A percentile compares a stretch with the other conserved stretches of the same genome.
phyloP scores from a whole-genome alignment of 1,140 invertebrate species.

The Drosophila nannoptera region DNA sequence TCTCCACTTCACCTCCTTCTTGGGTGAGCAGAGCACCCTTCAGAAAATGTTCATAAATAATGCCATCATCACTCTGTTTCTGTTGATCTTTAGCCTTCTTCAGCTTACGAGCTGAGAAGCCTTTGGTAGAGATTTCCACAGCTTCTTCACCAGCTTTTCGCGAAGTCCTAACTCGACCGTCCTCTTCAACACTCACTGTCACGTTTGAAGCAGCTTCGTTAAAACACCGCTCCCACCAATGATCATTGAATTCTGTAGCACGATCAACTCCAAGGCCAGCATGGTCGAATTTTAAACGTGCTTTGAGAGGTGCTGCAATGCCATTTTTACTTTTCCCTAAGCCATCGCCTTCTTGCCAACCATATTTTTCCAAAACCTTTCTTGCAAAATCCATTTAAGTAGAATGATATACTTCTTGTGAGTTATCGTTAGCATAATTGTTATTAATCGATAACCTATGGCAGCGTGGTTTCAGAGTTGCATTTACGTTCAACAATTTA shows the following conservation, averaged over 20 bases:
- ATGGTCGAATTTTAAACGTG: conserved; percentile 88
- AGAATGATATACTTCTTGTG: conserved; percentile 7
- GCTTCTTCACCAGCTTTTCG: conserved; percentile 77
- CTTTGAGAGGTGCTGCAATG: conserved; percentile 86
- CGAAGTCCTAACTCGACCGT: conserved; percentile 69
- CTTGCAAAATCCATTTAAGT: conserved; percentile 82
- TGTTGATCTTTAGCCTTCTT: conserved; percentile 77
- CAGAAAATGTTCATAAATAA: conserved; percentile 81
- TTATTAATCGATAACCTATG: conserved; percentile 6
- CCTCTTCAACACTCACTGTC: conserved; percentile 71
- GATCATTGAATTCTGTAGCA: conserved; percentile 84
- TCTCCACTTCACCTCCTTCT: conserved; percentile 60
- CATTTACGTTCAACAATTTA: conserved; percentile 7
- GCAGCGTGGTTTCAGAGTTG: background rate
- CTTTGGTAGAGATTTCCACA: conserved; percentile 80
- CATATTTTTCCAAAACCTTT: conserved; percentile 83
- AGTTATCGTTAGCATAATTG: conserved; percentile 8
- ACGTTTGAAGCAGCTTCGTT: conserved; percentile 87
- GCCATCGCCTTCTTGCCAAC: conserved; percentile 88
- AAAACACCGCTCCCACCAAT: conserved; percentile 90
- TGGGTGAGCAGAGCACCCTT: conserved; percentile 80
- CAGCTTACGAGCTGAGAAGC: conserved; percentile 79
- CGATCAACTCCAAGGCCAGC: conserved; percentile 88
- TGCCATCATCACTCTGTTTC: conserved; percentile 10
- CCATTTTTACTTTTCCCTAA: conserved; percentile 88